phyloP scores from a whole-genome alignment of 1,140 invertebrate species.

The Bombus haemorrhoidalis region DNA sequence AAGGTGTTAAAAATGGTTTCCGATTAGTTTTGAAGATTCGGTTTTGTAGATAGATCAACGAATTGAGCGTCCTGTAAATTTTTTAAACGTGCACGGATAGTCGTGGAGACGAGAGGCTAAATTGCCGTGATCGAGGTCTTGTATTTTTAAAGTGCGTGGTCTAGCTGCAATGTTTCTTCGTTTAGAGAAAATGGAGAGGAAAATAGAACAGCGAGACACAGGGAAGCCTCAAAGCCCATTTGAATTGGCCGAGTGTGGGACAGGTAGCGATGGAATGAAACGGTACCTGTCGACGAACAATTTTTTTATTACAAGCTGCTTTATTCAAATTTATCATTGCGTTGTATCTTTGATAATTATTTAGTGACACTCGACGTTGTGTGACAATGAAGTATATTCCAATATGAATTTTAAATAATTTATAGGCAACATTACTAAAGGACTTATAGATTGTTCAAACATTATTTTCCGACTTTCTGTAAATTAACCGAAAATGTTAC shows the following conservation, averaged over 20 bases:
- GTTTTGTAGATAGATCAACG: background rate
- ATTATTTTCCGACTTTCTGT: background rate
- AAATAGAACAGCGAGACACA: slow-evolving; percentile 47
- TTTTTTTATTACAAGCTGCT: background rate
- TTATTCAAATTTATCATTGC: background rate
- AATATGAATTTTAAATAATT: background rate
- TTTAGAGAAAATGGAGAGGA: slow-evolving; percentile 61
- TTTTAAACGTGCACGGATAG: background rate
- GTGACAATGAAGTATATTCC: too few species aligned
- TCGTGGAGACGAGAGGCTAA: background rate
- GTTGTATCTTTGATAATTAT: too few species aligned
- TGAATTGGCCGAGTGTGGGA: slow-evolving; percentile 1
- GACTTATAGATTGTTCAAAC: background rate
- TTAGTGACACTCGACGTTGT: too few species aligned
- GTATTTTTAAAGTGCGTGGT: background rate
- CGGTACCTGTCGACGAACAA: background rate
- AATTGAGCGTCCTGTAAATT: background rate
- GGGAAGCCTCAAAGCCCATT: slow-evolving; percentile 36
- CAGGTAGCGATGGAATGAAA: background rate
- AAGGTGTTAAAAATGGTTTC: background rate
- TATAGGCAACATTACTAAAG: too few species aligned
- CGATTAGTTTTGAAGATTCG: background rate
- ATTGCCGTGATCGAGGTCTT: background rate
- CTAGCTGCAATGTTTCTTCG: slow-evolving; percentile 66
- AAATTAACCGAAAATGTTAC: background rate